Conservation (phyloP, 2,113 vertebrate species). For the Chionodraco myersi region DNA sequence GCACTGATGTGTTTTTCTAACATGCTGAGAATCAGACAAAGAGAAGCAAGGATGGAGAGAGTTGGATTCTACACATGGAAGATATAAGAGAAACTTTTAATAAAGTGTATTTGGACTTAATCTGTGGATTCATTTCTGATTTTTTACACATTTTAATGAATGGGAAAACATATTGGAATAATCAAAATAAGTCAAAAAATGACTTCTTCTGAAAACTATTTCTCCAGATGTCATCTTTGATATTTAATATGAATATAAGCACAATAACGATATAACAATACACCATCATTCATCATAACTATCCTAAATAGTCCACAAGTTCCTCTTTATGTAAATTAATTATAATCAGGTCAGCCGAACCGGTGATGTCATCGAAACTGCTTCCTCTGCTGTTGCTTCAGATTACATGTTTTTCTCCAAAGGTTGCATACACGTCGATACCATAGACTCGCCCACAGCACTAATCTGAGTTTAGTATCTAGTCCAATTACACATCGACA, state of each 20-base stretch:
- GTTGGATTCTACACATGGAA: background rate
- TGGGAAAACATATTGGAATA: no score
- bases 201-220: background rate
- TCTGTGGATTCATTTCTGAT: background rate
- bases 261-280: background rate
- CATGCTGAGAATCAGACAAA: constrained; percentile 80
- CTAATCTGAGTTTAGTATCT: no score
- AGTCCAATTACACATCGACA: no score
- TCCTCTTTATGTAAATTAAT: background rate
- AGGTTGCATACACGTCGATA: no score
- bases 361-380: constrained; percentile 19
- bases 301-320: background rate
- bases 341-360: constrained; percentile 30
- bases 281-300: background rate
- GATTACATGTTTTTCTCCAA: no score
- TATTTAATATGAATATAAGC: background rate
- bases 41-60: constrained; percentile 44
- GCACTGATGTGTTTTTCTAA: constrained; percentile 70
- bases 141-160: no score
- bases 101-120: background rate
- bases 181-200: background rate
- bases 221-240: background rate
- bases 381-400: background rate
- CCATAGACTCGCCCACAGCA: no score
- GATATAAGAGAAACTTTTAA: constrained; percentile 4